Evolutionary conservation across 2,797 vertebrate species (phyloP).

Genomic region (Catamblyrhynchus diadema): DNA sequence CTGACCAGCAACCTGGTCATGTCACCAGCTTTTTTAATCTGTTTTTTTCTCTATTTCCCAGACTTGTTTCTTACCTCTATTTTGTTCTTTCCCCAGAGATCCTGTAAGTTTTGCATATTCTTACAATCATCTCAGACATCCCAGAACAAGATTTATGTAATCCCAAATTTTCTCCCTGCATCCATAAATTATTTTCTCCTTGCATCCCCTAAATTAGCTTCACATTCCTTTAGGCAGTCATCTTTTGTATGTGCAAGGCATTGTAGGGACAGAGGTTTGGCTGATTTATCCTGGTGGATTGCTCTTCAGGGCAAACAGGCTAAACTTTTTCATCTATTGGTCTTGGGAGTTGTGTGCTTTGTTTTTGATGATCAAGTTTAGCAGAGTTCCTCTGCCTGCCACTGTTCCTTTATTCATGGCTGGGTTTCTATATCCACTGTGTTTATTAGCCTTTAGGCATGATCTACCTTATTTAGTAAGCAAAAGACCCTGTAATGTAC

Average conservation of each 20-base stretch:
- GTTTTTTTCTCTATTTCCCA: background rate
- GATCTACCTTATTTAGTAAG: background rate
- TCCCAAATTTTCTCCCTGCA: background rate
- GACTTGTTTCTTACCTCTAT: background rate
- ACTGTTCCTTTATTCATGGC: background rate
- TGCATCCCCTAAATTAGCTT: background rate
- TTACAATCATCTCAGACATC: background rate
- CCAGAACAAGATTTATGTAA: background rate
- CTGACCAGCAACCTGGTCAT: background rate
- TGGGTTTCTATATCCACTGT: background rate
- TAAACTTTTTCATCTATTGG: background rate
- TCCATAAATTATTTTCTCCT: background rate
- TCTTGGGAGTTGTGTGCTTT: background rate
- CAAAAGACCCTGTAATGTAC: background rate
- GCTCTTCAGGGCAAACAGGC: background rate
- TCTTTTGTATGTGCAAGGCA: background rate
- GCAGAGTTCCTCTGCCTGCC: background rate
- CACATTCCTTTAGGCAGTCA: background rate
- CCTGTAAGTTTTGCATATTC: background rate
- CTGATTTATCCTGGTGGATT: background rate
- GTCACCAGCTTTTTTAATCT: background rate
- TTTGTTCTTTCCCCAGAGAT: background rate
- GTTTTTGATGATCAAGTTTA: background rate
- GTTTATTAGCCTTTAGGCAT: background rate
- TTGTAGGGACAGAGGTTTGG: background rate